Conservation (phyloP, 92 coral and sea anemone genomes). For the Phenganax subtilis region DNA sequence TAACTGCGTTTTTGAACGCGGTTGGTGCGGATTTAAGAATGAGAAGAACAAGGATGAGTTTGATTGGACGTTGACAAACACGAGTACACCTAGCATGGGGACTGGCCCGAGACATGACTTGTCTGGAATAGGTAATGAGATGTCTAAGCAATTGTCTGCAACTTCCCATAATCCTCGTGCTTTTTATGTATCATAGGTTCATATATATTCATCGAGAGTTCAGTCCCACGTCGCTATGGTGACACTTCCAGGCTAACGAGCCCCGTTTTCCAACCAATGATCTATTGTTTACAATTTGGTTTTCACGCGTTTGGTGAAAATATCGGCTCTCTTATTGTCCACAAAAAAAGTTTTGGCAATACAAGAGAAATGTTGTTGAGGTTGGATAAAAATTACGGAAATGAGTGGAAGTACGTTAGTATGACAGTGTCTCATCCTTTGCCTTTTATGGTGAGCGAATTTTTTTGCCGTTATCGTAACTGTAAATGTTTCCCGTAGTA, state of each 20-base stretch:
- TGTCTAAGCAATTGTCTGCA: neutral
- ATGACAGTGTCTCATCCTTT: neutral
- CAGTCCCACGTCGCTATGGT: slow-evolving; percentile 9
- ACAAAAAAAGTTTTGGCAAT: slow-evolving; percentile 1
- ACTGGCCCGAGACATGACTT: slow-evolving; percentile 31
- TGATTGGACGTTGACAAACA: slow-evolving; percentile 20
- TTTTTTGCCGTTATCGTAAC: neutral
- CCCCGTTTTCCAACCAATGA: slow-evolving; percentile 16
- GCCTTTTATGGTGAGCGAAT: slow-evolving; percentile 17
- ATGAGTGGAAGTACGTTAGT: slow-evolving; percentile 15
- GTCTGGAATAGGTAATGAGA: slow-evolving; percentile 23
- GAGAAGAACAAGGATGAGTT: slow-evolving; percentile 5
- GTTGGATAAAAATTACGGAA: slow-evolving; percentile 18
- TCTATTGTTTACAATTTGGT: slow-evolving; percentile 35
- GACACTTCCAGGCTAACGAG: slow-evolving; percentile 9
- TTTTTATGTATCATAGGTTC: neutral
- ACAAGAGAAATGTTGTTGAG: neutral
- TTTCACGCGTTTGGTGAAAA: slow-evolving; percentile 25
- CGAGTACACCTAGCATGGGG: slow-evolving; percentile 3
- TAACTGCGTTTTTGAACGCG: slow-evolving; percentile 20
- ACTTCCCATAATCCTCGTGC: neutral
- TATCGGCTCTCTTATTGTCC: slow-evolving; percentile 3
- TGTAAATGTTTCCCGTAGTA: neutral
- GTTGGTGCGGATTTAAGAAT: slow-evolving; percentile 31
- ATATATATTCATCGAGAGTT: slow-evolving; percentile 14